A percentile compares a stretch with the other conserved stretches of the same genome.
These are phyloP conservation scores for Coracopsis vasa DNA, from an alignment of 2,113 vertebrate species.

Conservation along the genomic window DNA sequence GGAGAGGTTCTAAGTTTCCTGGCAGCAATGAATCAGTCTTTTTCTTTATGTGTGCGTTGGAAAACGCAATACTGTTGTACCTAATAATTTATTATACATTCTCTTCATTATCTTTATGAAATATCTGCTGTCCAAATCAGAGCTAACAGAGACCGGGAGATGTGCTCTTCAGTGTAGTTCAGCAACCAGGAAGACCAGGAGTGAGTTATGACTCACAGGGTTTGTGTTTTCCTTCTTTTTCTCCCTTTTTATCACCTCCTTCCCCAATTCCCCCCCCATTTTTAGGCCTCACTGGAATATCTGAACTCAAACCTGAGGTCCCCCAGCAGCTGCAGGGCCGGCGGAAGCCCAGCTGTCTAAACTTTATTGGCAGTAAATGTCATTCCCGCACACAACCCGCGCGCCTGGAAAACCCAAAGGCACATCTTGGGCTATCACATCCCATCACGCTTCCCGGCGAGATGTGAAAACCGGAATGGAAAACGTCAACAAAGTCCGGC, in stretches of 20 bases:
- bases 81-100: constrained; percentile 49
- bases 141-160: neutral
- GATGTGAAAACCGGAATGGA: constrained; percentile 62
- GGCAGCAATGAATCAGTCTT: neutral
- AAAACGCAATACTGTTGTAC: neutral
- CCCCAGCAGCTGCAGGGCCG: constrained; percentile 60
- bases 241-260: neutral
- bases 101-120: constrained; percentile 46
- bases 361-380: constrained; percentile 70
- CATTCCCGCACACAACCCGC: neutral
- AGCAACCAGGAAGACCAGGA: neutral
- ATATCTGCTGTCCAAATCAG: constrained; percentile 34
- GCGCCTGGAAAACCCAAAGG: constrained; percentile 23
- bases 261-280: neutral
- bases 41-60: neutral
- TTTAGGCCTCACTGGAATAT: neutral
- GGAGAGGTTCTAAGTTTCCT: neutral
- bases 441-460: constrained; percentile 36
- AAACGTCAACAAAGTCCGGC: constrained; percentile 46
- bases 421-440: constrained; percentile 42
- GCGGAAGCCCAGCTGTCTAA: constrained; percentile 44
- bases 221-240: neutral
- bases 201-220: neutral
- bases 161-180: neutral
- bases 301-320: neutral